Evolutionary conservation across 1,140 invertebrate species (phyloP).

Genomic region (Trichogramma pretiosum): DNA sequence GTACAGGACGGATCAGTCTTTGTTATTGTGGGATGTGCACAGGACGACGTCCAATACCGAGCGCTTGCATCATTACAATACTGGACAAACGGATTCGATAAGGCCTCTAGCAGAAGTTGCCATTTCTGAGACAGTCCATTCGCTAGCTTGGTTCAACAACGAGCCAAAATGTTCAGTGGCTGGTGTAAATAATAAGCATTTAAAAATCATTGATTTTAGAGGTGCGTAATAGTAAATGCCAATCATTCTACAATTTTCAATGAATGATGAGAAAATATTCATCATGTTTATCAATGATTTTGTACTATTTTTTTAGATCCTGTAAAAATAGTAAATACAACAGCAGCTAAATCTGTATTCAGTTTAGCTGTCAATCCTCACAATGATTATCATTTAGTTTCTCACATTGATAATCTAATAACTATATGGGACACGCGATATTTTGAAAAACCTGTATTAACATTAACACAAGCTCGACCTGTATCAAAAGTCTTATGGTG

Average conservation of each 20-base stretch:
- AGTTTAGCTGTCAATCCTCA: slow-evolving; percentile 71
- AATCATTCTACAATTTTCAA: neutral
- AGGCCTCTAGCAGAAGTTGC: slow-evolving; percentile 60
- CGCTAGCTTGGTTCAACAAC: slow-evolving; percentile 74
- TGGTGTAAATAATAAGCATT: slow-evolving; percentile 80
- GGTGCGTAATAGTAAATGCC: slow-evolving; percentile 49
- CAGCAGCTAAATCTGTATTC: slow-evolving; percentile 75
- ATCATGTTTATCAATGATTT: too few relatives aligned
- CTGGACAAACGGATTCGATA: slow-evolving; percentile 35
- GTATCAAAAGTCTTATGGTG: slow-evolving; percentile 78
- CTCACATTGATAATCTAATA: slow-evolving; percentile 71
- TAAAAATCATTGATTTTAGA: slow-evolving; percentile 86
- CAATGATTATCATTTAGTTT: slow-evolving; percentile 70
- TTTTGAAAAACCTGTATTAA: slow-evolving; percentile 76
- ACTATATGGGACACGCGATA: slow-evolving; percentile 80
- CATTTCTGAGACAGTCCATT: slow-evolving; percentile 72
- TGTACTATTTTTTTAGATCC: slow-evolving; percentile 49
- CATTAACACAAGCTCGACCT: slow-evolving; percentile 59
- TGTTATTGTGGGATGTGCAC: slow-evolving; percentile 71
- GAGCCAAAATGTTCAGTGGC: slow-evolving; percentile 66
- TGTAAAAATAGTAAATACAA: slow-evolving; percentile 58
- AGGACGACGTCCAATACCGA: slow-evolving; percentile 43
- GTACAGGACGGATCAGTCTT: slow-evolving; percentile 70
- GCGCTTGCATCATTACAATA: slow-evolving; percentile 31
- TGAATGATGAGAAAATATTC: too few relatives aligned